These are phyloP conservation scores for Argentina silus DNA, from an alignment of 2,797 vertebrate species.

Conservation along the genomic window DNA sequence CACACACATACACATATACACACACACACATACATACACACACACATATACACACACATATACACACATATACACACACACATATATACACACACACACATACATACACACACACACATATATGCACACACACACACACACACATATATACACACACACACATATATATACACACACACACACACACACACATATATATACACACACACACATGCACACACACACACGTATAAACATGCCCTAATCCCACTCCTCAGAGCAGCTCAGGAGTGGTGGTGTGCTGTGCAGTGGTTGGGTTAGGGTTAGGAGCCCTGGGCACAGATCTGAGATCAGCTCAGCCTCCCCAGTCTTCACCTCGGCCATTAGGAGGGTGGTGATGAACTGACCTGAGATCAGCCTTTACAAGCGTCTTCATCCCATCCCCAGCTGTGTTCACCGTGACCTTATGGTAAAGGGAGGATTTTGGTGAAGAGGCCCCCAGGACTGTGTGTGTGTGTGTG, in stretches of 20 bases:
- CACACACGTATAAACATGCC: slow-evolving; percentile 46
- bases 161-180: too few species aligned
- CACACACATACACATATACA: too few species aligned
- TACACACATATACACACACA: too few species aligned
- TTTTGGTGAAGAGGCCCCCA: slow-evolving; percentile 8
- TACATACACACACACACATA: too few species aligned
- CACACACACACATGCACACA: too few species aligned
- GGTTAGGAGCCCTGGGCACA: slow-evolving; percentile 26
- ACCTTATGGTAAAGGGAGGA: slow-evolving; percentile 28
- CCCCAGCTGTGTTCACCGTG: slow-evolving; percentile 15
- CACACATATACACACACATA: too few species aligned
- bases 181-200: too few species aligned
- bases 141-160: too few species aligned
- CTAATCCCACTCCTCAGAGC: slow-evolving; percentile 62
- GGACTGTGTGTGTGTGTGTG: not conserved
- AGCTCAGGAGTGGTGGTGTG: slow-evolving; percentile 36
- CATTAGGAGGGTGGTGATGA: slow-evolving; percentile 3
- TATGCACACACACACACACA: too few species aligned
- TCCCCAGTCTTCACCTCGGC: slow-evolving; percentile 8
- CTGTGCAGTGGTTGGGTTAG: not conserved
- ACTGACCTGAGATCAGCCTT: slow-evolving; percentile 27
- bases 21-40: too few species aligned
- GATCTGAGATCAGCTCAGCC: slow-evolving; percentile 45
- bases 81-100: too few species aligned
- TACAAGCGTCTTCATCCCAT: slow-evolving; percentile 16